These are phyloP conservation scores for Marisa cornuarietis DNA, from an alignment of 1,140 invertebrate genomes.

Conservation along the genomic window DNA sequence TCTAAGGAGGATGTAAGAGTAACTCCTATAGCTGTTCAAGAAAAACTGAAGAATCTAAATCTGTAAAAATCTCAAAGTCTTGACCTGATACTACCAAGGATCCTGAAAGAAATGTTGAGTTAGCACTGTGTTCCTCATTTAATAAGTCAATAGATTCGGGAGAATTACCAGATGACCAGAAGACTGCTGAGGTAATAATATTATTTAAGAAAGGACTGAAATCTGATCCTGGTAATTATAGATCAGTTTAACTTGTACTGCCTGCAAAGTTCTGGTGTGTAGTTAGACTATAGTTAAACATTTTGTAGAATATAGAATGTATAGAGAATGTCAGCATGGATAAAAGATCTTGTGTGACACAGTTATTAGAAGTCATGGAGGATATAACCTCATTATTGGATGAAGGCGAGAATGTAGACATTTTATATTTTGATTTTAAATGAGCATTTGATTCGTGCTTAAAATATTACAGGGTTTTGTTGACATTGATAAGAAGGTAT, in stretches of 20 bases:
- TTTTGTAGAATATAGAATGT: not conserved
- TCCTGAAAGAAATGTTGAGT: not conserved
- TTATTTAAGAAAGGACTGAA: slow-evolving; percentile 1
- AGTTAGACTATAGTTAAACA: not conserved
- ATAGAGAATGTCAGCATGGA: not conserved
- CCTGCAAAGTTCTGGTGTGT: too few species aligned
- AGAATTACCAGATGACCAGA: too few species aligned
- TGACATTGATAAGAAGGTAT: too few species aligned
- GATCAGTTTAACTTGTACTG: not conserved
- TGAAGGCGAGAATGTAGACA: too few species aligned
- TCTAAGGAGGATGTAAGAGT: not conserved
- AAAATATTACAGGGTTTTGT: too few species aligned
- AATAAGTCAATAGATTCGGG: not conserved
- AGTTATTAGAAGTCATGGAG: not conserved
- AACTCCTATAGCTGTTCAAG: not conserved
- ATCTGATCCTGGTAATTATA: not conserved
- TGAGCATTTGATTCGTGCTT: too few species aligned
- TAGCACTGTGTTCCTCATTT: not conserved
- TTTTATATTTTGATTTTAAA: too few species aligned
- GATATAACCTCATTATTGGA: slow-evolving; percentile 2
- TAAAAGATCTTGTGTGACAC: too few species aligned
- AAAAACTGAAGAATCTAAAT: not conserved
- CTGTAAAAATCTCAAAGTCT: not conserved
- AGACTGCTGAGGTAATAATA: too few species aligned
- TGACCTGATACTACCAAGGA: not conserved